These are phyloP conservation scores for Prionace glauca DNA, from an alignment of 2,797 vertebrate genomes.

Conservation along the genomic window DNA sequence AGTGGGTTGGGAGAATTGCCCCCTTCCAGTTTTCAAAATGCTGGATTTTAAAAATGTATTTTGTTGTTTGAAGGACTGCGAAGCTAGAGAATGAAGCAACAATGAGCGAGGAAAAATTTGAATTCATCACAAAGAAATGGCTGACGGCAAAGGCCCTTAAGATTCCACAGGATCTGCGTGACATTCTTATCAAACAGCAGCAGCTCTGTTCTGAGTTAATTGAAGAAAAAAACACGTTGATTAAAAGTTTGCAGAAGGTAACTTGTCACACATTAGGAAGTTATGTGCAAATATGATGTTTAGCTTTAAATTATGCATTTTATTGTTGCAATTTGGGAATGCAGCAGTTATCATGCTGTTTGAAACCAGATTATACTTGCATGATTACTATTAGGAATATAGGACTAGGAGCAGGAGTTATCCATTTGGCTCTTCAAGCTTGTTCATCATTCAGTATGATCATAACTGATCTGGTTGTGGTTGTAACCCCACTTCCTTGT, in stretches of 20 bases:
- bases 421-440: no score
- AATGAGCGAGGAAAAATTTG: conserved; percentile 61
- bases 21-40: background rate
- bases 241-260: conserved; percentile 71
- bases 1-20: no score
- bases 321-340: background rate
- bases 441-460: no score
- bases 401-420: no score
- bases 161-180: conserved; percentile 64
- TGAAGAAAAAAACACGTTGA: conserved; percentile 71
- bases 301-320: background rate
- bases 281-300: background rate
- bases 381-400: background rate
- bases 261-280: background rate
- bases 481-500: no score
- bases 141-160: conserved; percentile 47
- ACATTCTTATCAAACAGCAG: conserved; percentile 62
- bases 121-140: conserved; percentile 67
- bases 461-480: no score
- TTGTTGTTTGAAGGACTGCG: conserved; percentile 57
- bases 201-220: conserved; percentile 58
- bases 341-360: background rate
- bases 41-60: background rate
- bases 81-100: conserved; percentile 64
- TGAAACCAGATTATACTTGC: background rate